Conservation (phyloP, 2,113 vertebrate species). For the Perognathus longimembris region DNA sequence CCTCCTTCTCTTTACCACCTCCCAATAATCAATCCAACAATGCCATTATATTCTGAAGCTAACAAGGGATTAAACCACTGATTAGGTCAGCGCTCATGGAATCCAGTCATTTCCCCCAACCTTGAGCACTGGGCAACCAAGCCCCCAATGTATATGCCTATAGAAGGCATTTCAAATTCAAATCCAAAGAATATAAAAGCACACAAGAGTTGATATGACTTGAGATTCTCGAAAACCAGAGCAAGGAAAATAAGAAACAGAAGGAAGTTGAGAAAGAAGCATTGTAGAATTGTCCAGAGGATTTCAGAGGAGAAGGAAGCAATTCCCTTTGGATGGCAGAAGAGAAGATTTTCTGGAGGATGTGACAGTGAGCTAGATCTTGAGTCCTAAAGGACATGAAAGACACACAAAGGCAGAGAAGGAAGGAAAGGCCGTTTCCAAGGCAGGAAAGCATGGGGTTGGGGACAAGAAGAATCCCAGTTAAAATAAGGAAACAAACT, state of each 20-base stretch:
- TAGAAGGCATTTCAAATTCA: no score
- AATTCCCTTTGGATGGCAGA: slow-evolving; percentile 14
- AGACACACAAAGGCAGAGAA: slow-evolving; percentile 53
- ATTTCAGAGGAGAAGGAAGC: slow-evolving; percentile 21
- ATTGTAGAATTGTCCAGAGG: not conserved
- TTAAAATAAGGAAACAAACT: slow-evolving; percentile 3
- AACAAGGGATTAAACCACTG: no score
- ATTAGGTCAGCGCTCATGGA: no score
- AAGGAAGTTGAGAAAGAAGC: not conserved
- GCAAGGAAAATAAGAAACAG: not conserved
- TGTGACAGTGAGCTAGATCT: slow-evolving; percentile 38
- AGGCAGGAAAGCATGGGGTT: slow-evolving; percentile 40
- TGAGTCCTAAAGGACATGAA: slow-evolving; percentile 31
- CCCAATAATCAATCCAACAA: no score
- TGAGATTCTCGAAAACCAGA: not conserved
- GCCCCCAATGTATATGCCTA: no score
- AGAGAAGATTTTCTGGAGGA: slow-evolving; percentile 44
- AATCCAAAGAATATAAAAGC: not conserved
- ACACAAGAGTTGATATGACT: not conserved
- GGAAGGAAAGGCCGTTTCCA: slow-evolving; percentile 57
- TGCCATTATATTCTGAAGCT: no score
- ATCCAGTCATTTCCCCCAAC: no score
- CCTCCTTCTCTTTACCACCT: no score
- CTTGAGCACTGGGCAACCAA: no score
- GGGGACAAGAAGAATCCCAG: not conserved